Percentiles rank a stretch among this genome's conserved stretches.
These are phyloP conservation scores for Bombyx huttoni DNA, from an alignment of 2,888 invertebrate species.

Conservation along the genomic window DNA sequence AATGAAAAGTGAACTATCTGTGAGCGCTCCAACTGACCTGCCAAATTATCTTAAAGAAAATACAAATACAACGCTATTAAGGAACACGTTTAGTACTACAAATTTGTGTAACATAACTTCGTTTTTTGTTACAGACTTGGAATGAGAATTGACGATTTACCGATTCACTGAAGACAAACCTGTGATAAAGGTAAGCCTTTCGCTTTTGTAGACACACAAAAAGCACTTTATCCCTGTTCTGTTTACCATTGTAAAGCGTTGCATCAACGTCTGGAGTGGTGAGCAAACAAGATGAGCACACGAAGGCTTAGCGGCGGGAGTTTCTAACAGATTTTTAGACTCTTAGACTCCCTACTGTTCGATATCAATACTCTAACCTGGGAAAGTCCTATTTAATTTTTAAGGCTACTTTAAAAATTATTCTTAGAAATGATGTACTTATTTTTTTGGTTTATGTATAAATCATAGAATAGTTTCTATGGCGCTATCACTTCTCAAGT, in stretches of 20 bases:
- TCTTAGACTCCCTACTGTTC: constrained; percentile 6
- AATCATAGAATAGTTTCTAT: too few relatives aligned
- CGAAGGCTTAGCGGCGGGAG: constrained; percentile 3
- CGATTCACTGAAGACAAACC: constrained; percentile 16
- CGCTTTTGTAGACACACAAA: constrained; percentile 1
- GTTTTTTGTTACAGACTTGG: constrained; percentile 21
- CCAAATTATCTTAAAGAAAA: too few relatives aligned
- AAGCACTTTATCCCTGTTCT: not conserved
- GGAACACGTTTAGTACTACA: too few relatives aligned
- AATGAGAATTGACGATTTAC: constrained; percentile 15
- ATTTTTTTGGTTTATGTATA: too few relatives aligned
- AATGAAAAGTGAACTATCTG: too few relatives aligned
- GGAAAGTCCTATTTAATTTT: not conserved
- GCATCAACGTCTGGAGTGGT: constrained; percentile 12
- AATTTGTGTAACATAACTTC: not conserved
- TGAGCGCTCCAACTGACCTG: too few relatives aligned
- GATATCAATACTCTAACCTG: constrained; percentile 1
- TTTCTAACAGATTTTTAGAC: constrained; percentile 7
- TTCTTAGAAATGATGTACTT: too few relatives aligned
- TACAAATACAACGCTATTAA: too few relatives aligned
- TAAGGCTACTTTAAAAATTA: not conserved
- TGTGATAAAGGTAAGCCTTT: constrained; percentile 29
- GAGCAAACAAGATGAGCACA: constrained; percentile 11
- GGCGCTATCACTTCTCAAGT: too few relatives aligned
- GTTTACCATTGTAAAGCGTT: constrained; percentile 7